These are phyloP conservation scores for Drosophila peninsularis DNA, from an alignment of 2,888 invertebrate species.

Conservation along the genomic window DNA sequence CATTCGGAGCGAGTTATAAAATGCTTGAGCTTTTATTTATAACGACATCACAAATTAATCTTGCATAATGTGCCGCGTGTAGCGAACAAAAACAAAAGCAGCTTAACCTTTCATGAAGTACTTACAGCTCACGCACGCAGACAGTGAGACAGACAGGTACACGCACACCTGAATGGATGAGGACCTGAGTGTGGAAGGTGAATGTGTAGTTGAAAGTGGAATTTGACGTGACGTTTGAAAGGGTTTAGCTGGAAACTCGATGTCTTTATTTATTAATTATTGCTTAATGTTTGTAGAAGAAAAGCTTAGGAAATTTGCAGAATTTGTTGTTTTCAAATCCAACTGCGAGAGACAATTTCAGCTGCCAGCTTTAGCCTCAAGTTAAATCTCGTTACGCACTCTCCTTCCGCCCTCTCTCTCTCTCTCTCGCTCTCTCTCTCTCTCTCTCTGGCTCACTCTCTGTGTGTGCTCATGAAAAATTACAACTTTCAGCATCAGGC, in stretches of 20 bases:
- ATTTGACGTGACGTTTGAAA: background rate
- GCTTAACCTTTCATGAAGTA: slow-evolving; percentile 76
- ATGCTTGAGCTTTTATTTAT: slow-evolving; percentile 75
- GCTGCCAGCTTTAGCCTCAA: background rate
- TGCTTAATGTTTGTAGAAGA: background rate
- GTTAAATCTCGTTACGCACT: slow-evolving; percentile 13
- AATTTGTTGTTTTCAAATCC: slow-evolving; percentile 21
- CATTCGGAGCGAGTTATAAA: slow-evolving; percentile 62
- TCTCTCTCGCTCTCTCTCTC: slow-evolving; percentile 7
- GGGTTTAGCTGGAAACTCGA: background rate
- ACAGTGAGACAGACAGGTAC: background rate
- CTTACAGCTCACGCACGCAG: slow-evolving; percentile 43
- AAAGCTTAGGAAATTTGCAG: background rate
- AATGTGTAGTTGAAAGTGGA: background rate
- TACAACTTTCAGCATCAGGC: slow-evolving; percentile 80
- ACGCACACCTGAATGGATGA: slow-evolving; percentile 38
- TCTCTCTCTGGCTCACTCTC: background rate
- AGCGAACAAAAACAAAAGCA: slow-evolving; percentile 48
- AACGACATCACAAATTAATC: slow-evolving; percentile 78
- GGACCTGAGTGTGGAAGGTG: slow-evolving; percentile 6
- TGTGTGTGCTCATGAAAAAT: slow-evolving; percentile 63
- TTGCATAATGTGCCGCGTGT: slow-evolving; percentile 71
- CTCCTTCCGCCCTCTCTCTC: slow-evolving; percentile 4
- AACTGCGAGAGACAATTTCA: slow-evolving; percentile 28
- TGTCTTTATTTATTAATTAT: background rate